Base-by-base conservation (phyloP, 2,113 vertebrate genomes). In the Zapus hudsonius region DNA sequence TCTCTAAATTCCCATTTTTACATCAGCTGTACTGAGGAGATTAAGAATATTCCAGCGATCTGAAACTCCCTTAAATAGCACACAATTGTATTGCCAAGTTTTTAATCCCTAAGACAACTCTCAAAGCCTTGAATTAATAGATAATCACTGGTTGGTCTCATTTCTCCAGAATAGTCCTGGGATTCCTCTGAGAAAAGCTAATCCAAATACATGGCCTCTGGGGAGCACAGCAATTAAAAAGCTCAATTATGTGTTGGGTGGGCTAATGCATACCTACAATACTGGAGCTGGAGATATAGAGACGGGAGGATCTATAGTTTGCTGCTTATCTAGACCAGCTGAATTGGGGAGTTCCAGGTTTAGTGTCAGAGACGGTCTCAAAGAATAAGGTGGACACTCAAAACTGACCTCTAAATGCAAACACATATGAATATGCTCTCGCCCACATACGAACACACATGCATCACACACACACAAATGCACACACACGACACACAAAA, bases 1-100 rank as follows among this genome's bases (percentile, higher is more conserved):
- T 96, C 64, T 87, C 17, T 61, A 89, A 42, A 67, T 93, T 94
- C 85, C 64, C 64, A 47, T 69, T 59, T 82, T 70, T 79, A 82
- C 1, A 59, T 70, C 29, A 57, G 25, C 27, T 90, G 70, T 89
- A 42, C 59, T 5, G 92, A 84, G 85, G 74, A 91, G 69, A 85
- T 27, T 90, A 70, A 82, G 23, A 79, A 57, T 66, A 79, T 66
- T 64, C 42, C 20, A 87, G 76, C 59, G 59, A 66, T 66, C 64
- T 63, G 7, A 93, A 69, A 90, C 81, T 86, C 38, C 84, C 29
- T 36, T 91, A 52, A 93, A 93, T 76, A 70, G 40, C 7, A 47
- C 10, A 63, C 20, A 88, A 20, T 84, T 72, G 33, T 89, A 81
- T 59, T 81, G 10, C 31, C 33, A 85, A 92, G 5, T 82, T 63